A percentile compares a stretch with the other conserved stretches of the same genome.
Evolutionary conservation across 2,113 vertebrate genomes (phyloP).

Genomic region (Labeo rohita): DNA sequence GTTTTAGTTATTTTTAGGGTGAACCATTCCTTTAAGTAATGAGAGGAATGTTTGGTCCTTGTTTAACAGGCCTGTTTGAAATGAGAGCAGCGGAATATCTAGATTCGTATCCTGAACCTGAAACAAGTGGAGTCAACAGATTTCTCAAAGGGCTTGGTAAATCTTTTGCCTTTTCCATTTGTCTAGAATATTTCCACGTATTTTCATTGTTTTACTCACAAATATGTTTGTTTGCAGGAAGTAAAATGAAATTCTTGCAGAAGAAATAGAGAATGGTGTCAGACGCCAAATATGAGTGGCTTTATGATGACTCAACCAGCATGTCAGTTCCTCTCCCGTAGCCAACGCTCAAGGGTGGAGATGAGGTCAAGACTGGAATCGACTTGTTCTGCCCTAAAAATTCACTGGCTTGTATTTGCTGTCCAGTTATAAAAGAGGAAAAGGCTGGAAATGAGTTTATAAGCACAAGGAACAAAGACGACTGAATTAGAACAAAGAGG

Average conservation of each 20-base stretch:
- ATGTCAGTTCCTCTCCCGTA: conserved; percentile 4
- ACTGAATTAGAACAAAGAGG: conserved; percentile 38
- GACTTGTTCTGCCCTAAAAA: conserved; percentile 7
- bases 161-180: conserved; percentile 38
- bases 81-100: conserved; percentile 87
- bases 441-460: conserved; percentile 61
- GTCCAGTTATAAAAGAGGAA: conserved; percentile 48
- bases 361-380: conserved; percentile 27
- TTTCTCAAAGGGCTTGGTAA: conserved; percentile 94
- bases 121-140: conserved; percentile 88
- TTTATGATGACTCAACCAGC: conserved; percentile 28
- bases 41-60: background rate
- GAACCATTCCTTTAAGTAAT: background rate
- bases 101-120: conserved; percentile 83
- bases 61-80: conserved; percentile 89
- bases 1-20: background rate
- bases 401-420: conserved; percentile 1
- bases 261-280: conserved; percentile 69
- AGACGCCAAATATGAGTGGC: conserved; percentile 23
- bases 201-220: background rate
- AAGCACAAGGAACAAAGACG: conserved; percentile 21
- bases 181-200: background rate
- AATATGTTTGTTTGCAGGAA: conserved; percentile 66
- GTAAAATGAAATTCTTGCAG: conserved; percentile 80
- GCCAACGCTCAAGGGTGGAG: conserved; percentile 18